Percentiles rank a stretch among this genome's conserved stretches.
Evolutionary conservation across 2,797 vertebrate genomes (phyloP).

Genomic region (Phaenicophaeus curvirostris): DNA sequence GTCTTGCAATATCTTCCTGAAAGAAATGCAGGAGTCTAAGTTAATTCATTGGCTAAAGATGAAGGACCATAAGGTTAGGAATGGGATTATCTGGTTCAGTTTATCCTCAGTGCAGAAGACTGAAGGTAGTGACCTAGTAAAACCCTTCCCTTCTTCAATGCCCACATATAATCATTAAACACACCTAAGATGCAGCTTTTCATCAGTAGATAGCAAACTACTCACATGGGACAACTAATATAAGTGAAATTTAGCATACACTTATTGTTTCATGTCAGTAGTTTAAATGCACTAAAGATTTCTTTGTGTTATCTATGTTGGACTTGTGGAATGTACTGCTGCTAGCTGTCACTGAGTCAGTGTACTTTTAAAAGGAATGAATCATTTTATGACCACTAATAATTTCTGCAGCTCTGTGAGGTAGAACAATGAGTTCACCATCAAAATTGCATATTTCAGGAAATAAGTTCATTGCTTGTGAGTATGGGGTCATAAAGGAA

Average conservation of each 20-base stretch:
- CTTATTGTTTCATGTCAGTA: not conserved
- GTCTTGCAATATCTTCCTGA: not conserved
- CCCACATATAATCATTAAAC: not conserved
- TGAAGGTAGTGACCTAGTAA: not conserved
- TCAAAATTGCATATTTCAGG: not conserved
- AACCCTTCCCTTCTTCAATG: not conserved
- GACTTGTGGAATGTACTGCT: not conserved
- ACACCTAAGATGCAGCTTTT: not conserved
- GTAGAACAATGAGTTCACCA: not conserved
- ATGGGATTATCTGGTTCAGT: not conserved
- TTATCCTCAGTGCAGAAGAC: not conserved
- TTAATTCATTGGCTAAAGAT: not conserved
- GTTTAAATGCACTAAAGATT: not conserved
- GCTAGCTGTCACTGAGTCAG: not conserved
- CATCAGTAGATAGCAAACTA: not conserved
- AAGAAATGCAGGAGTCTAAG: not conserved
- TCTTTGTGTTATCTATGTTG: not conserved
- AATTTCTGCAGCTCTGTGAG: not conserved
- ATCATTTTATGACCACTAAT: not conserved
- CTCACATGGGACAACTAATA: not conserved
- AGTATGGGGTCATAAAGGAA: not conserved
- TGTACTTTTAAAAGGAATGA: not conserved
- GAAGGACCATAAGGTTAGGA: not conserved
- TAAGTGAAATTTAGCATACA: not conserved
- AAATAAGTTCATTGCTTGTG: not conserved